A percentile compares a stretch with the other conserved stretches of the same genome.
Evolutionary conservation across 35 echinoderm and acorn worm genomes (phyloP).

Genomic region (Anneissia japonica): DNA sequence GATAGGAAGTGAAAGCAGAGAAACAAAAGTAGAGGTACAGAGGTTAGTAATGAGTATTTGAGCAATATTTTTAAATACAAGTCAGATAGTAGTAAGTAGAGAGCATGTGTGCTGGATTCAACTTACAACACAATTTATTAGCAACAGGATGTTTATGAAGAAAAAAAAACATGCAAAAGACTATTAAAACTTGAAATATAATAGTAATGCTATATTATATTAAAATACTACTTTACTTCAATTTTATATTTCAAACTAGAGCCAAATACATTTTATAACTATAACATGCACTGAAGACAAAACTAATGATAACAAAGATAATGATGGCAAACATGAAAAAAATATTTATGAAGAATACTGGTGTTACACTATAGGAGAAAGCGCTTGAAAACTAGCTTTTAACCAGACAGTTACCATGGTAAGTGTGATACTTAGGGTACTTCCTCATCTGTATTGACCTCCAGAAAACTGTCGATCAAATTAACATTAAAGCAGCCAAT

Average conservation of each 20-base stretch:
- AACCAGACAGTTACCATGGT: slow-evolving; percentile 68
- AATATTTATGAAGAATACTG: not conserved
- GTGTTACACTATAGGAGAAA: not conserved
- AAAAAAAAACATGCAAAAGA: no score
- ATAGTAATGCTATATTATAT: no score
- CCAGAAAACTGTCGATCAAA: slow-evolving; percentile 68
- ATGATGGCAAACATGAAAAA: not conserved
- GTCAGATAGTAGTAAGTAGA: no score
- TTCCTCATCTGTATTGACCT: slow-evolving; percentile 98
- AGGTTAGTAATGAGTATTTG: no score
- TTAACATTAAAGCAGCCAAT: not conserved
- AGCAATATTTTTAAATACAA: no score
- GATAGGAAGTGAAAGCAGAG: no score
- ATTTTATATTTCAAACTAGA: not conserved
- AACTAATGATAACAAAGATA: not conserved
- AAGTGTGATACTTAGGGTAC: slow-evolving; percentile 97
- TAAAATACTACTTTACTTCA: not conserved
- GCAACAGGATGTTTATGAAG: no score
- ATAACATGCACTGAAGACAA: not conserved
- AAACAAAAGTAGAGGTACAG: no score
- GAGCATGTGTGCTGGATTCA: no score
- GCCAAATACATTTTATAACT: not conserved
- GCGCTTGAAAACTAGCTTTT: not conserved
- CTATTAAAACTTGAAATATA: no score
- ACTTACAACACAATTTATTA: no score